Conservation (phyloP, 2,797 vertebrate species). For the Sebastes baramenuke region DNA sequence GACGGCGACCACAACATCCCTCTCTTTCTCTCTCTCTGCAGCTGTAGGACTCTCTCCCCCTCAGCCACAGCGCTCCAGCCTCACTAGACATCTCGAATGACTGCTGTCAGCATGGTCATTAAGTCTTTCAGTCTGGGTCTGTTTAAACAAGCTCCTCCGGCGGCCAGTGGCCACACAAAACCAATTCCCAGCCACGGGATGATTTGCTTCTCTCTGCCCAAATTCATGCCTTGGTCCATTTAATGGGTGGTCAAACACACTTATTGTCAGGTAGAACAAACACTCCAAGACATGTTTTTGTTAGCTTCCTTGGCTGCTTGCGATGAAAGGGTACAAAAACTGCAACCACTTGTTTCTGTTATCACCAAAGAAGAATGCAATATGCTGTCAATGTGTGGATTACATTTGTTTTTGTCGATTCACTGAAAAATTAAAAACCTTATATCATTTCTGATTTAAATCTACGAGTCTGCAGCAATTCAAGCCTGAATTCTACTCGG, state of each 20-base stretch:
- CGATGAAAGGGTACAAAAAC: slow-evolving; percentile 33
- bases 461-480: too few species aligned
- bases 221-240: slow-evolving; percentile 59
- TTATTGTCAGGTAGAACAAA: slow-evolving; percentile 62
- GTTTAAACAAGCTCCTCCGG: slow-evolving; percentile 73
- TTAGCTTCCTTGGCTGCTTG: slow-evolving; percentile 34
- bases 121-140: slow-evolving; percentile 71
- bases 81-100: slow-evolving; percentile 72
- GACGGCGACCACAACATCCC: slow-evolving; percentile 59
- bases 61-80: slow-evolving; percentile 58
- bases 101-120: slow-evolving; percentile 77
- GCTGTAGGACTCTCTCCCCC: slow-evolving; percentile 46
- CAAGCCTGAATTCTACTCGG: too few species aligned
- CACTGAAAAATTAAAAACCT: background rate
- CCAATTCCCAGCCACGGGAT: slow-evolving; percentile 40
- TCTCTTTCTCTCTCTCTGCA: slow-evolving; percentile 44
- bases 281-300: slow-evolving; percentile 49
- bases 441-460: background rate
- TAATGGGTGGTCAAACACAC: slow-evolving; percentile 65
- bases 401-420: slow-evolving; percentile 8
- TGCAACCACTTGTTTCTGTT: slow-evolving; percentile 52
- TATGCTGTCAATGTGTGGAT: background rate
- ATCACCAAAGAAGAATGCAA: slow-evolving; percentile 21
- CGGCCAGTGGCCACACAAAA: slow-evolving; percentile 61
- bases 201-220: slow-evolving; percentile 50